Base-by-base conservation (phyloP, 2,888 invertebrate species). In the Amphipyra tragopoginis region DNA sequence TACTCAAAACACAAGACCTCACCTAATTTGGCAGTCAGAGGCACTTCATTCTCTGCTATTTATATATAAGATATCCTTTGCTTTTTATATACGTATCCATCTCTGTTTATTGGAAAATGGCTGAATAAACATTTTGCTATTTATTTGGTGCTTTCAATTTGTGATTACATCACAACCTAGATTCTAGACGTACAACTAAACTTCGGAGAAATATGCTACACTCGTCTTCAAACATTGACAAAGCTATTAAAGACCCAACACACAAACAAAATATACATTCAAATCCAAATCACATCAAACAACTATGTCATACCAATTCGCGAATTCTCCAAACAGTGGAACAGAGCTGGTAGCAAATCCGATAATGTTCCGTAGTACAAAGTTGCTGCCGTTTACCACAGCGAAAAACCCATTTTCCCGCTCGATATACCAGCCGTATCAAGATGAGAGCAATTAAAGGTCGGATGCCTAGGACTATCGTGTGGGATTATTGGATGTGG, bases 381-480 rank as follows among this genome's bases (percentile, higher is more conserved):
- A 92, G 93, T 94, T 92, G 92, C 90, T 81, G 81, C 81, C 88
- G 87, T 86, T 91, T 88, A 88, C 90, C 89, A 86, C 90, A 88
- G 89, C 91, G 92, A 91, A 93, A 93, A 92, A 93, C 90, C 92
- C 93, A 92, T 93, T 94, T 93, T 93, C 90, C 90, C 94, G 94
- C 93, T 94, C 94, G 92, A 93, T 94, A 92, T 94, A 93, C 88
- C 93, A 89, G 90, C 90, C 91, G 92, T 93, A 94, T 94, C 94
- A 94, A 93, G 94, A 94, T 94, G 93, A 88, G 90, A 90, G 93
- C 94, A 94, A 94, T 94, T 94, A 94, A 94, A 94, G 94, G 93
- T 93, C 84, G 90, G 75, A 77, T 70, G 73, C 72, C 64, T 63
- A 62, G 68, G 75, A 83, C 77, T 70, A 72, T 67, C 34, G 68